phyloP scores from a whole-genome alignment of 1,140 invertebrate genomes.

The Heliconius nattereri region DNA sequence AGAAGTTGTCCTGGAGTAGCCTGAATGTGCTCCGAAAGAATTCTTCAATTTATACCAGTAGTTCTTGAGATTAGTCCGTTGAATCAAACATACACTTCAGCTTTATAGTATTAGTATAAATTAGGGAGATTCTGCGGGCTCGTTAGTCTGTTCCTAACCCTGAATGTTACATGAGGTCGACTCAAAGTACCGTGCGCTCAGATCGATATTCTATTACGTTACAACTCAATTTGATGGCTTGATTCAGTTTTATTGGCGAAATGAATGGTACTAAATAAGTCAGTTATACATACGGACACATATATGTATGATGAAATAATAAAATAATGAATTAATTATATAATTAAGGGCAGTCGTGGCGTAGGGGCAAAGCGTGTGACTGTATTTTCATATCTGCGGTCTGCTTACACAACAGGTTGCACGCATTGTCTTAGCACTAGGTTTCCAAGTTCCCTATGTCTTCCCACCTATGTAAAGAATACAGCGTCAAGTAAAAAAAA shows the following conservation, averaged over 20 bases:
- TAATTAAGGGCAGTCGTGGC: too few species aligned
- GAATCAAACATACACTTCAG: too few species aligned
- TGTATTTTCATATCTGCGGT: too few species aligned
- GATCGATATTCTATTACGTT: slow-evolving; percentile 21
- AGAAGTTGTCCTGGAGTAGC: too few species aligned
- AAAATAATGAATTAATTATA: neutral
- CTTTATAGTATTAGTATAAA: neutral
- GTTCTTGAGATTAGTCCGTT: neutral
- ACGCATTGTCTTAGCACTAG: too few species aligned
- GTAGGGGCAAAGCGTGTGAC: too few species aligned
- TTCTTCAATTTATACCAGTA: neutral
- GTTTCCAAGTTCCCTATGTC: too few species aligned
- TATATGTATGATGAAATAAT: neutral
- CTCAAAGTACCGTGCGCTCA: slow-evolving; percentile 1
- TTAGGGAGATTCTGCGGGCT: neutral
- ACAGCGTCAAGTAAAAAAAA: too few species aligned
- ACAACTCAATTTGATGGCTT: slow-evolving; percentile 15
- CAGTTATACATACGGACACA: neutral
- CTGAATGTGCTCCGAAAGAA: too few species aligned
- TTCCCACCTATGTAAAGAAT: too few species aligned
- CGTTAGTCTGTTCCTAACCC: neutral
- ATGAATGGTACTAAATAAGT: slow-evolving; percentile 12
- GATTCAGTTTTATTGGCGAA: slow-evolving; percentile 26
- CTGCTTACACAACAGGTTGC: too few species aligned
- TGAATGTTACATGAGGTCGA: slow-evolving; percentile 9